phyloP scores from a whole-genome alignment of 1,140 invertebrate genomes.

The Pogonognathellus flavescens region DNA sequence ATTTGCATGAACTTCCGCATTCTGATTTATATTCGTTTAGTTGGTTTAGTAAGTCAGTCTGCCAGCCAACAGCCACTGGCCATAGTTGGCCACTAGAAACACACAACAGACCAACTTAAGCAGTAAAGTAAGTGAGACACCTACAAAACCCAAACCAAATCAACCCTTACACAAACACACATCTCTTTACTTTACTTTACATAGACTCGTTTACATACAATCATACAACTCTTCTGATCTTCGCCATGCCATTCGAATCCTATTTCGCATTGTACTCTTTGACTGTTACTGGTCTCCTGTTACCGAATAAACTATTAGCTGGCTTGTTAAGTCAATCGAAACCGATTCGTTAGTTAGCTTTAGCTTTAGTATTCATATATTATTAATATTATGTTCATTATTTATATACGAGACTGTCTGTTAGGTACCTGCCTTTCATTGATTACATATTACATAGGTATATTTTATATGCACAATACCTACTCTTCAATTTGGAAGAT shows the following conservation, averaged over 20 bases:
- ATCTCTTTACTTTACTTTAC: background rate
- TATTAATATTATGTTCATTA: too few species aligned
- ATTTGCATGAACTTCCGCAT: slow-evolving; percentile 48
- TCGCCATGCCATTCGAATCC: too few species aligned
- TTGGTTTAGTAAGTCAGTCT: slow-evolving; percentile 26
- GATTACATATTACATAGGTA: too few species aligned
- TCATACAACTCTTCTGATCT: too few species aligned
- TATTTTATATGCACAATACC: too few species aligned
- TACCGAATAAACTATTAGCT: slow-evolving; percentile 28
- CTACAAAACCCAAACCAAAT: background rate
- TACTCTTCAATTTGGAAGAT: too few species aligned
- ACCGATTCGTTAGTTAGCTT: background rate
- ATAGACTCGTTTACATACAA: too few species aligned
- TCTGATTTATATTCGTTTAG: slow-evolving; percentile 24
- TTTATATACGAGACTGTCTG: too few species aligned
- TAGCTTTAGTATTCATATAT: background rate
- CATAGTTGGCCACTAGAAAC: background rate
- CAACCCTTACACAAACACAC: background rate
- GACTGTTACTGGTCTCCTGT: background rate
- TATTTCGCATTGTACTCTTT: background rate
- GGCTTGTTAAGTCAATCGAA: slow-evolving; percentile 18
- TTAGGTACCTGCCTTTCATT: too few species aligned
- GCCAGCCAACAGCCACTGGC: background rate
- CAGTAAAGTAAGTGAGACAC: background rate
- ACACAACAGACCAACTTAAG: background rate